Conservation (phyloP, 2,113 vertebrate genomes). For the Leiothrix lutea region DNA sequence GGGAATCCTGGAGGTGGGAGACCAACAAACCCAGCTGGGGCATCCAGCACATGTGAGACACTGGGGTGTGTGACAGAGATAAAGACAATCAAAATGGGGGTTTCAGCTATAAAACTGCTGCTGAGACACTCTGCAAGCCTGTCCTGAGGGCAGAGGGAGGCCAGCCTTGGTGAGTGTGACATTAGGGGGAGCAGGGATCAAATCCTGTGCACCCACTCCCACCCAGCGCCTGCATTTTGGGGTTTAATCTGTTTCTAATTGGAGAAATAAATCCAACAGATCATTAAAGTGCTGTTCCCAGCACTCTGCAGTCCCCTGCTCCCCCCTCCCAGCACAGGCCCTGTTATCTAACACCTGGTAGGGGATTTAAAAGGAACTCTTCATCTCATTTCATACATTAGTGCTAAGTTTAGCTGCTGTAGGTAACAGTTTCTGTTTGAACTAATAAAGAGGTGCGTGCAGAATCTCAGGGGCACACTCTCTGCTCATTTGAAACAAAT, state of each 20-base stretch:
- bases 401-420: slow-evolving; percentile 35
- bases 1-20: neutral
- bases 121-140: rapidly evolving
- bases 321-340: neutral
- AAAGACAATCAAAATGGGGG: neutral
- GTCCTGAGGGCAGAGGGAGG: neutral
- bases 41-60: rapidly evolving
- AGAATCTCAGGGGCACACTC: slow-evolving; percentile 23
- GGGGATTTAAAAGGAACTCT: neutral
- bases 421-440: slow-evolving; percentile 35
- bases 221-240: neutral
- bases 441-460: neutral
- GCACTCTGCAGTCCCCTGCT: neutral
- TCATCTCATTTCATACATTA: neutral
- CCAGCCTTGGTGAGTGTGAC: neutral
- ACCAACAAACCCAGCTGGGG: rapidly evolving
- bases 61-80: rapidly evolving
- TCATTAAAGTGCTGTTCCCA: neutral
- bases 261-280: neutral
- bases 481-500: slow-evolving; percentile 37
- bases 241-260: neutral
- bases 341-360: neutral
- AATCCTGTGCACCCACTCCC: neutral
- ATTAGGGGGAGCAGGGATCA: neutral
- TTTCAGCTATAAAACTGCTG: neutral